Conservation (phyloP, 2,797 vertebrate genomes). For the Xenops minutus region DNA sequence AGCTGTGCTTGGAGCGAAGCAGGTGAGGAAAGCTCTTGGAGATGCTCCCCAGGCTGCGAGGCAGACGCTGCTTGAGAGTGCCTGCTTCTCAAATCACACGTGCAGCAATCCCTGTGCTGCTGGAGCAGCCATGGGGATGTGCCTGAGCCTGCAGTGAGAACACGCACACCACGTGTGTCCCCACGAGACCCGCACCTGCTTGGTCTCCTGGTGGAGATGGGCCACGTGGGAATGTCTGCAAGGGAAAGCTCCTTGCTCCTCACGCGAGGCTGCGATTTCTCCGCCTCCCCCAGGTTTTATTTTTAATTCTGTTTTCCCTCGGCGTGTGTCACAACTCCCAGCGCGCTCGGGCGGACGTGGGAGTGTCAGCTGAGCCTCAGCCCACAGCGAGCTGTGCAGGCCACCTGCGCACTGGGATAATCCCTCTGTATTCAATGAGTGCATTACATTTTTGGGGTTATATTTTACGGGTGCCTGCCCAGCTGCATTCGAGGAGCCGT, state of each 20-base stretch:
- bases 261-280: rapidly evolving
- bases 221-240: not conserved
- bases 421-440: not conserved
- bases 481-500: not conserved
- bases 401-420: not conserved
- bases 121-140: not conserved
- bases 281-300: not conserved
- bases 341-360: rapidly evolving
- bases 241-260: not conserved
- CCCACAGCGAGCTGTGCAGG: not conserved
- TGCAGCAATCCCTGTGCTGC: not conserved
- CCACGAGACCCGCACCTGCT: not conserved
- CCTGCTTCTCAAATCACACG: not conserved
- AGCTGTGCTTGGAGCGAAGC: rapidly evolving
- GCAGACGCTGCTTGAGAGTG: rapidly evolving
- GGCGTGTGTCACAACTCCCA: not conserved
- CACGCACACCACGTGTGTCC: rapidly evolving
- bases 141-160: not conserved
- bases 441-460: not conserved
- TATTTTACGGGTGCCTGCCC: not conserved
- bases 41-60: not conserved
- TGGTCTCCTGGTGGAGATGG: not conserved
- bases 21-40: not conserved
- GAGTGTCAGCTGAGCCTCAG: not conserved
- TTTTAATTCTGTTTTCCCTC: not conserved